Base-by-base conservation (phyloP, 2,888 invertebrate species). In the Venusia cambrica region DNA sequence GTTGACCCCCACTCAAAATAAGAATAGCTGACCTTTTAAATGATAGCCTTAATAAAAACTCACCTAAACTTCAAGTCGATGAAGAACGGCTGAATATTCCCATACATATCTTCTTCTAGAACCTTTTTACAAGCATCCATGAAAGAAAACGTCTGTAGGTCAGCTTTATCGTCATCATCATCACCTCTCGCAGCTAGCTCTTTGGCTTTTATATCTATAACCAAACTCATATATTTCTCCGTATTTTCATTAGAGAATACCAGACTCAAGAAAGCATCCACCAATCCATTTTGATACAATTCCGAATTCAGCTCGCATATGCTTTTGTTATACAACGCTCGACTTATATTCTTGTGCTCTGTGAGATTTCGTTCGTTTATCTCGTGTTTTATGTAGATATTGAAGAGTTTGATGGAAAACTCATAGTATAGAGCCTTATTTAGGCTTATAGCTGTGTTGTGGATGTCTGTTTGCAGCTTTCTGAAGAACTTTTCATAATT, bases 151-250 rank as follows among this genome's bases (percentile, higher is more conserved):
- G 64, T 11, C 26, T 83, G 84, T 1, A 80, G 25, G 3, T 34
- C 37, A 1, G 46, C 52, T 1, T 51, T 37, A 2, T 51, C 51
- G 2, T 56, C 57, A 3, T 45, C 54, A 2, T 57, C 57, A 5
- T 44, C 52, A 4, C 34, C 28, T 4, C 47, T 45, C 1, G 41
- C 38, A 21, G 73, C 79, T 32, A 76, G 34, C 0, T 64, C 62
- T 21, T 81, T 84, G 0, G 79, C 68, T 28, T 87, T 87, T 0
- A 83, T 66, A 44, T 85, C 84, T 56, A 85, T 75, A 0, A 80
- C 74, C 4, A 87, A 44, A 26, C 70, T 75, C 73, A 84, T 76
- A 41, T 75, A 66, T 18, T 87, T 87, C 2, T 77, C 75, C 0
- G 67, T 51, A 3, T 25, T 51, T 5, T 75, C 67, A 0, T 17